These are phyloP conservation scores for Corvus moneduloides DNA, from an alignment of 2,113 vertebrate genomes.

Conservation along the genomic window DNA sequence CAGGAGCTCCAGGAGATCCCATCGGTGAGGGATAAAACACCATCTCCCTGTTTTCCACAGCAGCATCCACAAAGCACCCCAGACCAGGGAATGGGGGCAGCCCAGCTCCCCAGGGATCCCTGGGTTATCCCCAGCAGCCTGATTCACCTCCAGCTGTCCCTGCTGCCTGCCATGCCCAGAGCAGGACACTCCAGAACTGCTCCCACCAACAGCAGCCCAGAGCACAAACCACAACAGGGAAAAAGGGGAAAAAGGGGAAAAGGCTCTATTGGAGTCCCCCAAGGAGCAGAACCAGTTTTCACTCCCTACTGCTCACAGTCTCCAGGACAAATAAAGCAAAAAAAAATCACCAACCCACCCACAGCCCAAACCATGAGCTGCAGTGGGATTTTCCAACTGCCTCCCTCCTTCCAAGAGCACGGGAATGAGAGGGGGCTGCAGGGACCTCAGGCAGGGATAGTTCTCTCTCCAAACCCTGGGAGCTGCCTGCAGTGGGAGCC, in stretches of 20 bases:
- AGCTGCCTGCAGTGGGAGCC: background rate
- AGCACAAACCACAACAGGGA: background rate
- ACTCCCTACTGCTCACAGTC: background rate
- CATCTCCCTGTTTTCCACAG: background rate
- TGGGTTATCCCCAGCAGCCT: background rate
- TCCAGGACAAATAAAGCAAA: background rate
- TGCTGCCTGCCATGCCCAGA: fast-evolving
- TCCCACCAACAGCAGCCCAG: background rate
- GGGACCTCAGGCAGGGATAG: background rate
- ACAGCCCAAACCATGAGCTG: background rate
- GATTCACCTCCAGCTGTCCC: background rate
- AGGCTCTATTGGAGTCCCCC: background rate
- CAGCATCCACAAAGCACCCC: background rate
- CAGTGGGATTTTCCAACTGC: background rate
- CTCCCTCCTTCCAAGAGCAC: background rate
- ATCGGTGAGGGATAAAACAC: background rate
- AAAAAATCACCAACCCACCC: background rate
- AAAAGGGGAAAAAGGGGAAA: background rate
- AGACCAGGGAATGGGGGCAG: background rate
- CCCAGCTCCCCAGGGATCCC: fast-evolving
- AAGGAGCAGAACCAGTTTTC: background rate
- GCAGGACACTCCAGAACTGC: background rate
- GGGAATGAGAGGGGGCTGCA: background rate
- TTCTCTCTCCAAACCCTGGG: background rate
- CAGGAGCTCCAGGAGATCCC: background rate